These are phyloP conservation scores for Plectrocnemia conspersa DNA, from an alignment of 1,140 invertebrate species.

Conservation along the genomic window DNA sequence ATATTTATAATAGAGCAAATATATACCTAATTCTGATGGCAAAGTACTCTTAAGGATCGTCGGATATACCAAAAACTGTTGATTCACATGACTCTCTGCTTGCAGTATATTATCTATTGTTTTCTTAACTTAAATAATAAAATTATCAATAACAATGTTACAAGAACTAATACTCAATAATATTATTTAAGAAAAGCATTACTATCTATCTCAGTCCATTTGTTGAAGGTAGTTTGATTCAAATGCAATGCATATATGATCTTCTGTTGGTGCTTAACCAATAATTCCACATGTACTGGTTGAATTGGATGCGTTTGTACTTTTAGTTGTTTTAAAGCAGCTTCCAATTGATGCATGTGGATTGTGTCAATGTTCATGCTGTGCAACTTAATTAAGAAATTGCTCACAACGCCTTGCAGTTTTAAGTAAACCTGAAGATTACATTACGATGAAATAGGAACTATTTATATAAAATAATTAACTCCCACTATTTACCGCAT, in stretches of 20 bases:
- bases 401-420: slow-evolving; percentile 25
- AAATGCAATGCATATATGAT: slow-evolving; percentile 22
- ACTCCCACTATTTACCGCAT: slow-evolving; percentile 18
- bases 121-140: slow-evolving; percentile 25
- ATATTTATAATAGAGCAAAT: background rate
- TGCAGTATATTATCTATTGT: slow-evolving; percentile 26
- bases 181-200: slow-evolving; percentile 1
- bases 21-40: slow-evolving; percentile 30
- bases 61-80: slow-evolving; percentile 31
- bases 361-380: slow-evolving; percentile 11
- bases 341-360: slow-evolving; percentile 17
- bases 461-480: background rate
- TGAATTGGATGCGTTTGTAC: background rate
- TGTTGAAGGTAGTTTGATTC: slow-evolving; percentile 31
- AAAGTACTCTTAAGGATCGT: slow-evolving; percentile 23
- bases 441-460: too few relatives aligned
- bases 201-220: slow-evolving; percentile 31
- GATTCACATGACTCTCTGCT: slow-evolving; percentile 32
- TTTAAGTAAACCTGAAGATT: slow-evolving; percentile 32
- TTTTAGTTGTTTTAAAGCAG: slow-evolving; percentile 15
- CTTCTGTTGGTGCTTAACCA: slow-evolving; percentile 31
- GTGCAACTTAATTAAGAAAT: slow-evolving; percentile 23
- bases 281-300: slow-evolving; percentile 28
- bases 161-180: background rate
- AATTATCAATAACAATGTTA: background rate